Evolutionary conservation across 2,888 invertebrate species (phyloP), one percentile per base, ranked within the genome.

Genomic region (Hybos culiciformis): DNA sequence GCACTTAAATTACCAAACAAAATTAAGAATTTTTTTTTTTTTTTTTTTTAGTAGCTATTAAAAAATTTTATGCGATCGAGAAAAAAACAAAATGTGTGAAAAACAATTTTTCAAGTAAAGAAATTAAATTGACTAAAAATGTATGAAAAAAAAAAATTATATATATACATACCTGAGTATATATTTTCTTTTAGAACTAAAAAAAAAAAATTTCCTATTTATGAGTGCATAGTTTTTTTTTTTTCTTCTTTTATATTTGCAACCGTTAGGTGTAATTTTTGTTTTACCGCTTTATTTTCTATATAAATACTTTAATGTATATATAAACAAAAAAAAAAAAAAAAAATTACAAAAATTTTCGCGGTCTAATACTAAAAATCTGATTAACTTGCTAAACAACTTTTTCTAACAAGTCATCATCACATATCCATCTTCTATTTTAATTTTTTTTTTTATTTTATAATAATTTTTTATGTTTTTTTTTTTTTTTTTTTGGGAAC

Each of bases 261-360:
- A 36, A 36, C 36, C 36, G 36, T 36, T 36, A 36, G 36, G 14
- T 21, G 21, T 19, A 34, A 36, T 36, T 36, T 36, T 21, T 36
- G 19, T n/a, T 36, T 36, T 36, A 36, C 36, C 36, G 36, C 36
- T 36, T 36, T 36, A 36, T 36, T 36, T 21, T 36, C 36, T 6
- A 19, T 36, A 36, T 14, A 36, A 36, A 36, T 36, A 14, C 5
- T 17, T 32, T 24, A 8, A 17, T 32, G 6, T 32, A 32, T n/a
- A n/a, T n/a, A n/a, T n/a, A 29, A 29, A n/a, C 23, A 23, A 23
- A 23, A 23, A 23, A 23, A 23, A 23, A 23, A 23, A 23, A 23
- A 23, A 23, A n/a, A n/a, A n/a, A n/a, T n/a, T n/a, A n/a, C 23
- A 7, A 23, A 5, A 12, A 3, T 26, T 26, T 26, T 36, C 36